Evolutionary conservation across 2,888 invertebrate genomes (phyloP), one percentile per base, ranked within the genome.

Genomic region (Sinohyriopsis cumingii): DNA sequence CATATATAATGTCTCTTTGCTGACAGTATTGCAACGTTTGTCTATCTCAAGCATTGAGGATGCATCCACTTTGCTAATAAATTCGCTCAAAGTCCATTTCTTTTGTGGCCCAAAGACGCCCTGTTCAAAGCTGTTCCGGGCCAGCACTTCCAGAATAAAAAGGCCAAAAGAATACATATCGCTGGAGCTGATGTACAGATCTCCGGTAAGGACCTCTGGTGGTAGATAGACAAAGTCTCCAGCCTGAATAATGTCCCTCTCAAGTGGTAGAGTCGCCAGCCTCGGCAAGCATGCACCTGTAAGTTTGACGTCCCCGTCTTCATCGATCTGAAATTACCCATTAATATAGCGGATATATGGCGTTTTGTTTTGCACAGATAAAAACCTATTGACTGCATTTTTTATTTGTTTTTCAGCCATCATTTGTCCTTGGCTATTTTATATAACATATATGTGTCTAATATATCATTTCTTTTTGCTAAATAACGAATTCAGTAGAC

Each of bases 151-250:
- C 54, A 78, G 61, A 3, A 79, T 54, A 5, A 82, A 61, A 25
- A 82, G 69, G 63, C 80, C 78, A 45, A 73, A 77, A 55, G 80
- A 72, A 69, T 87, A 88, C 22, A 86, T 78, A 75, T 88, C 88
- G 24, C 85, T 84, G 6, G 71, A 77, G 5, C 79, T 56, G n/a
- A 74, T 77, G 71, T 88, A 88, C 3, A 65, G 33, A 19, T 81
- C 81, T 6, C 86, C 87, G 0, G 74, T 72, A 9, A 88, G 79
- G 4, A 88, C 87, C 66, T 83, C 85, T 45, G 87, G 87, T 20
- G 86, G 76, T 54, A 88, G 77, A 61, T 86, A 86, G 9, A 83
- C 82, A 66, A 82, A 84, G 63, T 81, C 75, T 18, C 80, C 78
- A 18, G 83, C 79, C 12, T 74, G 63, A 15, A 72, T 65, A 1